Conservation (phyloP, 2,888 invertebrate genomes). For the Heliothis peltigera region DNA sequence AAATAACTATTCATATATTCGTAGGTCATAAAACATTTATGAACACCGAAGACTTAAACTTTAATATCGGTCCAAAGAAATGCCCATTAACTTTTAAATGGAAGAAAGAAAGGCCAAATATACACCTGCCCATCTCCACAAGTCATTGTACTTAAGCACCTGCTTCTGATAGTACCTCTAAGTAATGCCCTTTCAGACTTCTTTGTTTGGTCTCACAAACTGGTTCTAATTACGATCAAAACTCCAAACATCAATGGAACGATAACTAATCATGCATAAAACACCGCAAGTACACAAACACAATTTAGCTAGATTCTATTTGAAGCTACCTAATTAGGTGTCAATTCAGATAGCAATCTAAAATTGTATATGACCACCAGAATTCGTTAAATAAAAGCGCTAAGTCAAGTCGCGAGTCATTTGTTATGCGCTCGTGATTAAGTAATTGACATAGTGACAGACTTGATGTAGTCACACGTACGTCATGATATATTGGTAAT, state of each 20-base stretch:
- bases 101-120: constrained; percentile 35
- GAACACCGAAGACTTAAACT: constrained; percentile 1
- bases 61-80: constrained; percentile 31
- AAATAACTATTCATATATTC: constrained; percentile 18
- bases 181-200: constrained; percentile 17
- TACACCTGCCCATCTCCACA: constrained; percentile 40
- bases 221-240: constrained; percentile 19
- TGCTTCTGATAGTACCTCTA: constrained; percentile 33
- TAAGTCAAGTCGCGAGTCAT: constrained; percentile 28
- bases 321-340: constrained; percentile 18
- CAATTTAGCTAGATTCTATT: constrained; percentile 15
- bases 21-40: constrained; percentile 16
- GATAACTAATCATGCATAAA: constrained; percentile 3
- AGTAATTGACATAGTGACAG: constrained; percentile 25
- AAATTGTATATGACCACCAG: constrained; percentile 30
- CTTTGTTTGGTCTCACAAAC: constrained; percentile 17
- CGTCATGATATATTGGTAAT: constrained; percentile 36
- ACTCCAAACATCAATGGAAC: not conserved
- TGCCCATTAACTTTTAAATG: constrained; percentile 8
- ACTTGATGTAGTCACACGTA: constrained; percentile 23
- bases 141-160: constrained; percentile 30
- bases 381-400: constrained; percentile 32
- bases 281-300: constrained; percentile 2
- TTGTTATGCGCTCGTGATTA: constrained; percentile 31
- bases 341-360: constrained; percentile 44